Evolutionary conservation across 1,140 invertebrate genomes (phyloP).

Genomic region (Babylonia areolata): DNA sequence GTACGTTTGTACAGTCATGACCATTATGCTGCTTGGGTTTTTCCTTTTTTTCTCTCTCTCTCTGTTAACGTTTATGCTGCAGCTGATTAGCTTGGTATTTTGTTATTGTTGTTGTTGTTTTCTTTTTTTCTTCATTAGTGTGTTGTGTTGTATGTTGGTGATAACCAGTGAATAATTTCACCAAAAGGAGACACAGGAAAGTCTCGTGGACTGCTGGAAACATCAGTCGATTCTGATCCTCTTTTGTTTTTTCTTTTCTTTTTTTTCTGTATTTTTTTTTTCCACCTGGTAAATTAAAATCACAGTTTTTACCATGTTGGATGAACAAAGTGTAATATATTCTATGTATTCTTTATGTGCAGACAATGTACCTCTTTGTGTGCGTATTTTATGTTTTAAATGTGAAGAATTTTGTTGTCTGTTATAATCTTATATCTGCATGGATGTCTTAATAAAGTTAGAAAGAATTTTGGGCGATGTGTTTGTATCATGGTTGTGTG

Average conservation of each 20-base stretch:
- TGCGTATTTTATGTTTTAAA: conserved; percentile 17
- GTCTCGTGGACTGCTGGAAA: not conserved
- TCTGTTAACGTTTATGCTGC: too few species aligned
- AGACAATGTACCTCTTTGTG: conserved; percentile 11
- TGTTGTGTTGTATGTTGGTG: not conserved
- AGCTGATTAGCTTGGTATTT: too few species aligned
- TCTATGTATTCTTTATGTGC: conserved; percentile 4
- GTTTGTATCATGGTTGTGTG: not conserved
- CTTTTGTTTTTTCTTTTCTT: not conserved
- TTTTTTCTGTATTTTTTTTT: not conserved
- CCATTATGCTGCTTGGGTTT: too few species aligned
- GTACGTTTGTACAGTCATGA: too few species aligned
- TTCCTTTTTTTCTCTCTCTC: too few species aligned
- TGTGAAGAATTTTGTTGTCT: conserved; percentile 25
- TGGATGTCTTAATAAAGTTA: conserved; percentile 26
- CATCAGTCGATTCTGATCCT: not conserved
- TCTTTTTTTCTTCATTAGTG: not conserved
- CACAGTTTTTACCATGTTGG: not conserved
- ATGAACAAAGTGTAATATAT: conserved; percentile 13
- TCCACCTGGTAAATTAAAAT: not conserved
- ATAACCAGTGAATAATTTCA: not conserved
- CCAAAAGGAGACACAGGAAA: not conserved
- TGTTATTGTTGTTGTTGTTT: too few species aligned
- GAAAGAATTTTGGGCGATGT: conserved; percentile 2
- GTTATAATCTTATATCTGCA: conserved; percentile 26